Evolutionary conservation across 2,113 vertebrate genomes (phyloP), one percentile per base, ranked within the genome.

Genomic region (Chlorodrepanis virens): DNA sequence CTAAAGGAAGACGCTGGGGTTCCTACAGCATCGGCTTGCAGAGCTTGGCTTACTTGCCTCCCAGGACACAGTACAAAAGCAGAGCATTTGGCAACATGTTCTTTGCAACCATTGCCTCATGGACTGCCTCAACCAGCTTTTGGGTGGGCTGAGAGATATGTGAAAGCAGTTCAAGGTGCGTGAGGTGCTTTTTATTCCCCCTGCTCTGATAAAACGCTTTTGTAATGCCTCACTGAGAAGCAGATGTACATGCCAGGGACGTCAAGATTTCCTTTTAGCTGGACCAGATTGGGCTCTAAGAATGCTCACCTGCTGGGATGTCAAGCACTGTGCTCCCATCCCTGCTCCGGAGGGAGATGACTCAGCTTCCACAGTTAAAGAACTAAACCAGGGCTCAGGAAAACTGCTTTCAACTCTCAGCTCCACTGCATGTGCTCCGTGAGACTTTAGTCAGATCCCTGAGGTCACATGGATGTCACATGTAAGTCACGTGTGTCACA

Each of bases 351-450:
- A 93, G 37, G 47, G 16, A 88, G 35, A 14, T 6, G 3, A 74
- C 84, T 87, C 92, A 77, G 11, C 50, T 72, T 64, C 59, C 39
- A 1, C 8, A 53, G 31, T 31, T 72, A 81, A 63, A 44, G 59
- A 93, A 67, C 45, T 61, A 42, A 65, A 67, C 67, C 6, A 7
- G 23, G 59, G 59, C 60, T 86, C 59, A 37, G 71, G 50, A 93
- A 54, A 95, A 60, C 25, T 70, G 17, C 10, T 22, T 49, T 67
- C 15, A 67, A 81, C 68, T 75, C 71, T 81, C 83, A 81, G 31
- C 27, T 92, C 69, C 69, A 47, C 44, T 0, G 0, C 7, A 1
- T 2, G 3, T 21, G 28, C 61, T 42, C 28, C 27, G 0, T 11
- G 40, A 33, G 28, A 67, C 22, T 67, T 65, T 1, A 67, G 50